phyloP scores from a whole-genome alignment of 2,113 vertebrate genomes.

The Lepus timidus region DNA sequence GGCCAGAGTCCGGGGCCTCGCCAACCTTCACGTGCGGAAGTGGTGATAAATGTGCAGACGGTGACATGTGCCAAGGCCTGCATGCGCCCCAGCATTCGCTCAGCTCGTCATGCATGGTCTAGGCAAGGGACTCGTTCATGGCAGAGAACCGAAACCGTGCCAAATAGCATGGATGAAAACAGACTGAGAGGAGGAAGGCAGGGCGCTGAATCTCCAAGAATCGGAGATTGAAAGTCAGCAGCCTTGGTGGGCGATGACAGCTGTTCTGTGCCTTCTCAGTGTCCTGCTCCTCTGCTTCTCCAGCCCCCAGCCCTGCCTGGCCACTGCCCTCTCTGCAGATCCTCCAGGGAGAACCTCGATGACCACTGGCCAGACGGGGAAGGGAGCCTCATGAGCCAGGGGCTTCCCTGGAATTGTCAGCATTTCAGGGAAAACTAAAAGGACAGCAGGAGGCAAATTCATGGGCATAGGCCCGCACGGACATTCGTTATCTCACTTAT shows the following conservation, averaged over 20 bases:
- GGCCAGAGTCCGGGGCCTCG: neutral
- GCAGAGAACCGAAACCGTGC: neutral
- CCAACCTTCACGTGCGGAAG: rapidly evolving
- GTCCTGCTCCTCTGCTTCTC: neutral
- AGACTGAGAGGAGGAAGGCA: neutral
- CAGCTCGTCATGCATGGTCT: rapidly evolving
- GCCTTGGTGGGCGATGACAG: neutral
- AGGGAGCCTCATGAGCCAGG: neutral
- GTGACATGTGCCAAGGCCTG: neutral
- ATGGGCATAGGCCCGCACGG: neutral
- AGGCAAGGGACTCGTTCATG: neutral
- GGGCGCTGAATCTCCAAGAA: neutral
- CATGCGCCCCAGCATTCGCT: rapidly evolving
- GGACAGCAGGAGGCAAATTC: neutral
- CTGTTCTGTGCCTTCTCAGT: neutral
- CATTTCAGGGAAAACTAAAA: neutral
- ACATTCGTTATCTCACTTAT: neutral
- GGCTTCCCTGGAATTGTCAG: neutral
- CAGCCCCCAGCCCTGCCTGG: neutral
- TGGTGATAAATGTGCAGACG: neutral
- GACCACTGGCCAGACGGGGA: neutral
- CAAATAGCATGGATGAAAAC: neutral
- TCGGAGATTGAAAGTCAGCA: neutral
- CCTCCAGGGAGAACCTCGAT: neutral
- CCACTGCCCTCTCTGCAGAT: neutral